Conservation (phyloP, 2,797 vertebrate genomes). For the Macrochelys suwanniensis region DNA sequence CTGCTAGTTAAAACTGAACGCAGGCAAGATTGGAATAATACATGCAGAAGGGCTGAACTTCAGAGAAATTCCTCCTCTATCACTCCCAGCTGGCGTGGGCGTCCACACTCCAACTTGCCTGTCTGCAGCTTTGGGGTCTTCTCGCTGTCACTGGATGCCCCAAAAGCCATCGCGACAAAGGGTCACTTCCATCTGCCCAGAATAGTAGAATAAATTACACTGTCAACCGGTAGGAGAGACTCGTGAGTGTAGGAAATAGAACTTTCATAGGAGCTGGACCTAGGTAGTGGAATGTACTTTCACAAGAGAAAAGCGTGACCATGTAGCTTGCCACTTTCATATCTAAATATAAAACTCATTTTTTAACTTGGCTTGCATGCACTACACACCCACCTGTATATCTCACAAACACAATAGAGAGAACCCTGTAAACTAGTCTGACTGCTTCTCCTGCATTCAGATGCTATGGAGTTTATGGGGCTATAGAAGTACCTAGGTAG, state of each 20-base stretch:
- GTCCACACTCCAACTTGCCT: not conserved
- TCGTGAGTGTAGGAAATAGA: not conserved
- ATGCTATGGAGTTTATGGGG: not conserved
- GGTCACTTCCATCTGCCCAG: not conserved
- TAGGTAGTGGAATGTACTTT: no score
- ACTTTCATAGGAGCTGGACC: not conserved
- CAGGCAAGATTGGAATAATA: not conserved
- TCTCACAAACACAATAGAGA: not conserved
- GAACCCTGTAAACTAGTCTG: not conserved
- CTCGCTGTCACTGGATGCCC: not conserved
- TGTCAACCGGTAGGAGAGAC: not conserved
- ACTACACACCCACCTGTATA: not conserved
- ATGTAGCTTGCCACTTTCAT: not conserved
- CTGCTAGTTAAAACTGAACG: not conserved
- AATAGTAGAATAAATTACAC: not conserved
- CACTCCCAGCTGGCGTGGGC: not conserved
- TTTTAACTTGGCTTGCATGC: not conserved
- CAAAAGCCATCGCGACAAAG: not conserved
- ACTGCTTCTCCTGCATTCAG: not conserved
- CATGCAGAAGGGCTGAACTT: not conserved
- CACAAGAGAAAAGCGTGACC: not conserved
- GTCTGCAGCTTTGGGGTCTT: not conserved
- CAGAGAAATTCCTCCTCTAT: not conserved
- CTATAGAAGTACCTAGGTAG: not conserved
- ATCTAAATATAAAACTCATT: not conserved